Percentiles rank a stretch among this genome's conserved stretches.
Conservation (phyloP, 2,113 vertebrate species). For the Stictonetta naevosa region DNA sequence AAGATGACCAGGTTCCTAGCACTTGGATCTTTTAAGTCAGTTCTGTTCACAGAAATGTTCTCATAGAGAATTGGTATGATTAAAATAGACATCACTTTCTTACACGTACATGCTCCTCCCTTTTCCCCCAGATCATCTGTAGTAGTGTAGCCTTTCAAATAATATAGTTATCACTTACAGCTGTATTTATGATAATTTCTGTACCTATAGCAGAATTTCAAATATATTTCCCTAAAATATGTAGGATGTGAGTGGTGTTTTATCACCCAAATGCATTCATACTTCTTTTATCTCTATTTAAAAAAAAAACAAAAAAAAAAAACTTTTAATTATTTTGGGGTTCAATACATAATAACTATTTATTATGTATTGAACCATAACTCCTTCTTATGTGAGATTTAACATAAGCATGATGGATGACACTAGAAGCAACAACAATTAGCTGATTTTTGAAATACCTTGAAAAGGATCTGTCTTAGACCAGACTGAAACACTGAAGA, state of each 20-base stretch:
- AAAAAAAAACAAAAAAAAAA: too few species aligned
- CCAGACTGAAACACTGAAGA: not conserved
- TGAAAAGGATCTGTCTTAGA: not conserved
- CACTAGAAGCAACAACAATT: not conserved
- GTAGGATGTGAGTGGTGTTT: not conserved
- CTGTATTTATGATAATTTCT: not conserved
- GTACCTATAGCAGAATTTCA: not conserved
- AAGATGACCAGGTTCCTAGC: not conserved
- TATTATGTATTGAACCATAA: not conserved
- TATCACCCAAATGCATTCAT: not conserved
- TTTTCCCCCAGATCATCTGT: not conserved
- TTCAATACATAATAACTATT: too few species aligned
- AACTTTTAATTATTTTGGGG: not conserved
- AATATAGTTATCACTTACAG: not conserved
- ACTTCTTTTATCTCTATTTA: not conserved
- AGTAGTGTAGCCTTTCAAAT: not conserved
- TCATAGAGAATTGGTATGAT: fast-evolving
- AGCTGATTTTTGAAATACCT: not conserved
- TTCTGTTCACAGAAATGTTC: not conserved
- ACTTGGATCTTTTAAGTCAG: not conserved
- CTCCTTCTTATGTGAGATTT: not conserved
- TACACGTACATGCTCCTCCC: not conserved
- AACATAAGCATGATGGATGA: not conserved
- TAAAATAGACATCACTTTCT: constrained; percentile 9
- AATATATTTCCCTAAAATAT: not conserved